Evolutionary conservation across 2,797 vertebrate genomes (phyloP), one percentile per base, ranked within the genome.

Genomic region (Antrozous pallidus): DNA sequence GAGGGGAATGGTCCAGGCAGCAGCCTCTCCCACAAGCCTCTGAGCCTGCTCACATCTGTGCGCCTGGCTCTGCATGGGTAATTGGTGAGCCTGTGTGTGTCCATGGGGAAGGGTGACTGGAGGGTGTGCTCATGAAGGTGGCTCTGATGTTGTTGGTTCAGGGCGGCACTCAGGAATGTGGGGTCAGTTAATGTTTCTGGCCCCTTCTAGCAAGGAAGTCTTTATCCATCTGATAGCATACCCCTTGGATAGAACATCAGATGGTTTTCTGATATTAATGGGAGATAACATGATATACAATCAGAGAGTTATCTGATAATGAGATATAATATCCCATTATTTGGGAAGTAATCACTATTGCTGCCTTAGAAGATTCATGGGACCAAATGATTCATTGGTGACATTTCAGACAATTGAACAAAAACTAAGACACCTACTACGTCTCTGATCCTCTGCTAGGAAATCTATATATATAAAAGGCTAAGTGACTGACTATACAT

Each of bases 391-490:
- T 69, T 71, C 26, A 92, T 4, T 40, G 31, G 24, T 47, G 81
- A 42, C 10, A 88, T 38, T 88, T 81, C 24, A 18, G 31, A 42
- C 24, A 54, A 93, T 13, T 74, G 31, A 88, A 81, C 54, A 67
- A 67, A 81, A 86, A 86, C 40, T 10, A 86, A 67, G 67, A 31
- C 3, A 31, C 17, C 18, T 38, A 56, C 31, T 20, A 18, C 7
- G 26, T 56, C 18, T 78, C 56, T n/a, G 47, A 36, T 10, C 1
- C 18, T 56, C 24, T 54, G 31, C 47, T n/a, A 65, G 58, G 69
- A 58, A 38, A 33, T 56, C 9, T 54, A 54, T 54, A 24, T 24
- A 54, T 10, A 54, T 54, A 54, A 24, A 54, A 24, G 51, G 56
- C 56, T 26, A 56, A 11, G 54, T 56, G 22, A 56, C 9, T 58